Conservation (phyloP, 2,113 vertebrate species). For the Paramormyrops kingsleyae region DNA sequence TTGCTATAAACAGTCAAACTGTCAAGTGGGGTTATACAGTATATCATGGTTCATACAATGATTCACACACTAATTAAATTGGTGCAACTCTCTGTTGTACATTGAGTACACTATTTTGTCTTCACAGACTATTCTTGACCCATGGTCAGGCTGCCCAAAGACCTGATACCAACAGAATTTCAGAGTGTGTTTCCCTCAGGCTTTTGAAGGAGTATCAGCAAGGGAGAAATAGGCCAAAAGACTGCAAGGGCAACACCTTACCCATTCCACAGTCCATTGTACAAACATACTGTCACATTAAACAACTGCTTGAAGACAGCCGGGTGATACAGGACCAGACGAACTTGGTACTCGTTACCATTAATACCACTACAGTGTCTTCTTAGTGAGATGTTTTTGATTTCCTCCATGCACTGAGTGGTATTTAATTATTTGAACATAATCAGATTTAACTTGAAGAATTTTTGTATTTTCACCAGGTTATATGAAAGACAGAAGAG, state of each 20-base stretch:
- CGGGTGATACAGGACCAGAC: background rate
- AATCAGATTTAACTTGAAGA: too few relatives aligned
- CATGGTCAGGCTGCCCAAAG: background rate
- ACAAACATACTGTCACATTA: background rate
- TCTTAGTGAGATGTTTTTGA: background rate
- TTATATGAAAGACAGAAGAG: too few relatives aligned
- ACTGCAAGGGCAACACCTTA: background rate
- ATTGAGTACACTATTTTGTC: background rate
- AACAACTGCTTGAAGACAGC: background rate
- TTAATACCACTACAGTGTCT: background rate
- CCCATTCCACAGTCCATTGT: background rate
- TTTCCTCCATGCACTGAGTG: background rate
- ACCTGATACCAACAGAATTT: background rate
- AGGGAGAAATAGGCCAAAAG: background rate
- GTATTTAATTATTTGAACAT: too few relatives aligned
- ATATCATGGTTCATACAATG: too few relatives aligned
- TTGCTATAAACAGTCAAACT: too few relatives aligned
- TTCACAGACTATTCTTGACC: background rate
- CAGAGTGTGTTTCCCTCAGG: background rate
- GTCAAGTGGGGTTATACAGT: too few relatives aligned
- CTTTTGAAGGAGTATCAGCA: background rate
- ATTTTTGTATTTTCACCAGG: too few relatives aligned
- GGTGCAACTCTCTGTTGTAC: background rate
- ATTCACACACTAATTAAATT: background rate
- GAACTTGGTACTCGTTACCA: background rate